These are phyloP conservation scores for Stenopsyche tienmushanensis DNA, from an alignment of 1,140 invertebrate genomes.

Conservation along the genomic window DNA sequence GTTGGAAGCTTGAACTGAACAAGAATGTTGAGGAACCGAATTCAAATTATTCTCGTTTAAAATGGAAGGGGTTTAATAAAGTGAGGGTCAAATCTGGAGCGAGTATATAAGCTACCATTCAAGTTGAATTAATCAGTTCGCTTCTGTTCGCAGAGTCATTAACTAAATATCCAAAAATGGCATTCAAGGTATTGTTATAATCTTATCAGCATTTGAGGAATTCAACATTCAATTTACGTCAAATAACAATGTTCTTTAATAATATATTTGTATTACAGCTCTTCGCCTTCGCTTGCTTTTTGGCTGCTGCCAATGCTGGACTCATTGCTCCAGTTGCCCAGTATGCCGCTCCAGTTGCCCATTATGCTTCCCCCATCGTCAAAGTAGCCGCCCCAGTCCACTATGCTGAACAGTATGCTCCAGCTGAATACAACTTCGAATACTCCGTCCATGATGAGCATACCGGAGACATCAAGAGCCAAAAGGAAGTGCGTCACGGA, in stretches of 20 bases:
- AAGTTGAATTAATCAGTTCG: constrained; percentile 26
- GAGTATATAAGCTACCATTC: constrained; percentile 29
- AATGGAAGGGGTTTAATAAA: background rate
- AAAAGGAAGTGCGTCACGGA: constrained; percentile 61
- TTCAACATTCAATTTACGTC: background rate
- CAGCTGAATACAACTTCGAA: constrained; percentile 56
- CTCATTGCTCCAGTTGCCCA: constrained; percentile 41
- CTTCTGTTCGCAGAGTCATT: constrained; percentile 29
- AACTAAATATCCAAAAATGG: constrained; percentile 33
- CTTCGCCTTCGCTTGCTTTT: constrained; percentile 12
- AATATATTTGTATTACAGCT: constrained; percentile 6
- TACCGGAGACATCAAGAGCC: constrained; percentile 63
- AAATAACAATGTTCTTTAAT: background rate
- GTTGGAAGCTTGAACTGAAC: constrained; percentile 4
- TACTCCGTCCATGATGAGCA: constrained; percentile 58
- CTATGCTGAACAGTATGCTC: constrained; percentile 44
- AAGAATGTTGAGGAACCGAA: background rate
- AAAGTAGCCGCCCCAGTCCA: constrained; percentile 44
- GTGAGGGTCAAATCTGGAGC: constrained; percentile 22
- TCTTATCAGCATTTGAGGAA: background rate
- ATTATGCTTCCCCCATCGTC: constrained; percentile 23
- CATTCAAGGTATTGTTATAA: constrained; percentile 36
- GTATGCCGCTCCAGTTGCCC: constrained; percentile 20
- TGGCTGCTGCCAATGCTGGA: constrained; percentile 25
- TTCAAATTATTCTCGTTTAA: background rate